phyloP scores from a whole-genome alignment of 2,888 invertebrate species.

The Agriopis leucophaearia region DNA sequence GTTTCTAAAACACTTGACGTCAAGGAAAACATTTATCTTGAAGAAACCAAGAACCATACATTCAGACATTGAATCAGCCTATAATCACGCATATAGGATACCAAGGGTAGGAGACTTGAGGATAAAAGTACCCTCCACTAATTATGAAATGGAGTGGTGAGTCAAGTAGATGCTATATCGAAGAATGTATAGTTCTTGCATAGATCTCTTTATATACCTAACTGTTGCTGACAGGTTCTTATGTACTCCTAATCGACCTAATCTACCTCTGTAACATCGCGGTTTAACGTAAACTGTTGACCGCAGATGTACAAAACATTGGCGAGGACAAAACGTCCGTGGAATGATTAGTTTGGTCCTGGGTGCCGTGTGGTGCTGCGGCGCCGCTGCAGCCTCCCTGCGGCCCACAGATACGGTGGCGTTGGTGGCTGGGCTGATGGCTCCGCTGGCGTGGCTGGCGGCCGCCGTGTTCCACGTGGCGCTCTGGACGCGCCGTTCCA shows the following conservation, averaged over 20 bases:
- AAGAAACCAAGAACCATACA: no score
- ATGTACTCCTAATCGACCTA: no score
- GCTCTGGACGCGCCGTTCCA: slow-evolving; percentile 72
- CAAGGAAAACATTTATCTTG: no score
- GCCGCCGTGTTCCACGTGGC: slow-evolving; percentile 75
- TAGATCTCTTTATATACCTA: no score
- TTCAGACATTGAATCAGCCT: no score
- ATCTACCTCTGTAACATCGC: not conserved
- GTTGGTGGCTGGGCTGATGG: slow-evolving; percentile 68
- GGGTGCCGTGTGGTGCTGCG: slow-evolving; percentile 68
- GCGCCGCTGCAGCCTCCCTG: slow-evolving; percentile 67
- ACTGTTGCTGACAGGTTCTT: no score
- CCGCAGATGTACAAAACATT: slow-evolving; percentile 58
- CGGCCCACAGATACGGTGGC: slow-evolving; percentile 64
- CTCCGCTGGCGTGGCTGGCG: slow-evolving; percentile 76
- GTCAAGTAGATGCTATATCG: no score
- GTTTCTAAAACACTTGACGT: not conserved
- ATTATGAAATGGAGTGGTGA: no score
- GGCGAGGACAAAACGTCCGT: slow-evolving; percentile 76
- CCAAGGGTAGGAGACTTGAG: no score
- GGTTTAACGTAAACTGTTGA: slow-evolving; percentile 11
- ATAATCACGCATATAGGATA: no score
- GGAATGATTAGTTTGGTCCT: slow-evolving; percentile 70
- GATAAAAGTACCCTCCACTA: no score
- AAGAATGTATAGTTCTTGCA: no score